Evolutionary conservation across 2,797 vertebrate species (phyloP), one percentile per base, ranked within the genome.

Genomic region (Halcyon smyrnensis): DNA sequence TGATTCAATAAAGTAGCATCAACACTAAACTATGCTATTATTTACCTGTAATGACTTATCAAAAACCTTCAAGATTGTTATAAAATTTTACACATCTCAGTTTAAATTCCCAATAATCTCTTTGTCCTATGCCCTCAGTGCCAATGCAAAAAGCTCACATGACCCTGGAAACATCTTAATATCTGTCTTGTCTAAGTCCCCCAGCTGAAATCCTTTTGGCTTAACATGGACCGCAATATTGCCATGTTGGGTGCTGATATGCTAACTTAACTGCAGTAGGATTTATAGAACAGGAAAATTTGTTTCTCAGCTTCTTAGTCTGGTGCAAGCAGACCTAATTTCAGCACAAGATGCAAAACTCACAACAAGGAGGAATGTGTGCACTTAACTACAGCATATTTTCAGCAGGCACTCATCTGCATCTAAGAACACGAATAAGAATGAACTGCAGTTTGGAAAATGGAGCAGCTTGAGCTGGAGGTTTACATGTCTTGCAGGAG

Each of bases 51-150:
- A 64, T 6, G 12, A 73, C 7, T 65, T 50, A 17, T 2, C 3
- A 73, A n/a, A 74, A 83, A 8, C 11, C 4, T 15, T 30, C 24
- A 84, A 3, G 1, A 7, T 13, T 9, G 3, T 15, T 15, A 41
- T 10, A 60, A 46, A 59, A 36, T 10, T 18, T 15, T 32, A 37
- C 12, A 28, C 3, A 18, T 20, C 24, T 69, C 32, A 20, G 32
- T 73, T 85, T 21, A 23, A 48, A 71, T 43, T 85, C 13, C 7
- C 15, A 45, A 6, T 30, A 24, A 45, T 6, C 6, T 54, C 12
- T 59, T 67, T 2, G 0, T 9, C 3, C 21, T 6, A 2, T 7
- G 15, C 27, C 12, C 18, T 46, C 23, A 36, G 14, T 27, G 12
- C 5, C 27, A 15, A 14, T 2, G 9, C 18, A 73, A 79, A 87